Conservation (phyloP, 2,113 vertebrate species). For the Todiramphus saurophagus region DNA sequence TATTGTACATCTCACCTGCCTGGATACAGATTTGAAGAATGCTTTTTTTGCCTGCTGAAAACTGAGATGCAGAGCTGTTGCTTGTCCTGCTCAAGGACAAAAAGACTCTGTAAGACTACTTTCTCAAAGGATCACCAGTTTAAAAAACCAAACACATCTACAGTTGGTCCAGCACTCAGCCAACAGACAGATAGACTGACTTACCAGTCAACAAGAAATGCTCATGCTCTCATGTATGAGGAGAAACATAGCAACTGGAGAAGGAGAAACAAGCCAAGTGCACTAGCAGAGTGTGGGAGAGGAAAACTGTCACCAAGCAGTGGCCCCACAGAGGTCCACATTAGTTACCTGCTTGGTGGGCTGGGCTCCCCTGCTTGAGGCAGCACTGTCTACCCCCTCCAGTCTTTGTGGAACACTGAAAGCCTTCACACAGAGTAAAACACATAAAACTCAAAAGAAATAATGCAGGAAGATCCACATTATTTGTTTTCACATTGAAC, state of each 20-base stretch:
- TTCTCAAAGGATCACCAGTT: not conserved
- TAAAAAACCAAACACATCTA: not conserved
- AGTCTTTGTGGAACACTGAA: not conserved
- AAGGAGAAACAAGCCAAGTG: not conserved
- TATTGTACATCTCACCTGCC: not conserved
- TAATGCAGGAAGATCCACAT: not conserved
- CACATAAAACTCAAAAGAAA: not conserved
- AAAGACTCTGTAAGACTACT: not conserved
- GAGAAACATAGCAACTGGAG: not conserved
- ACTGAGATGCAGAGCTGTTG: not conserved
- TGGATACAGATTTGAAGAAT: not conserved
- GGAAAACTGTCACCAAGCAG: not conserved
- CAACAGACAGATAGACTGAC: not conserved
- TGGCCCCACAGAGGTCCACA: fast-evolving
- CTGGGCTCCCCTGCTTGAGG: not conserved
- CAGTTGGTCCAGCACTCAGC: not conserved
- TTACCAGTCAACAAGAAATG: not conserved
- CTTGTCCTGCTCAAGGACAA: not conserved
- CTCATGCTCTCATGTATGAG: not conserved
- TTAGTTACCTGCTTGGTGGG: not conserved
- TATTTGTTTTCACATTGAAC: not conserved
- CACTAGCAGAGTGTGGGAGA: not conserved
- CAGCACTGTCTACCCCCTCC: not conserved
- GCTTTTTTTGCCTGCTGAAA: not conserved
- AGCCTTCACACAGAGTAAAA: not conserved